phyloP scores from a whole-genome alignment of 2,888 invertebrate genomes.

The Chrysomela aeneicollis region DNA sequence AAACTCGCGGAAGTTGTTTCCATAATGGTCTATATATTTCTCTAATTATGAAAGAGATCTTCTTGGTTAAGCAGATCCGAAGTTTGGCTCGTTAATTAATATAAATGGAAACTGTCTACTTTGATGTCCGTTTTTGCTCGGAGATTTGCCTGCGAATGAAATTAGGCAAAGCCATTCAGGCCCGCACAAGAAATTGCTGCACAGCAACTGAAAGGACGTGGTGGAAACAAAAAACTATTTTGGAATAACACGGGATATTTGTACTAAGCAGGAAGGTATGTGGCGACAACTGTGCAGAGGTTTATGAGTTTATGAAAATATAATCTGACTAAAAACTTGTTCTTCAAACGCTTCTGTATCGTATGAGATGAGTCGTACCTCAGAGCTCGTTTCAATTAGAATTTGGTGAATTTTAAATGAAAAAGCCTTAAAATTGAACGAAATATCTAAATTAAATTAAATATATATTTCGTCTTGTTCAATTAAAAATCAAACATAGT shows the following conservation, averaged over 20 bases:
- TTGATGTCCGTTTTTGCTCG: slow-evolving; percentile 16
- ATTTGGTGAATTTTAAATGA: too few species aligned
- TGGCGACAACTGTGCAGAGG: too few species aligned
- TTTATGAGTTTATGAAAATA: too few species aligned
- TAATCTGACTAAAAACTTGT: too few species aligned
- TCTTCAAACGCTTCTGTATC: too few species aligned
- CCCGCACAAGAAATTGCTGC: background rate
- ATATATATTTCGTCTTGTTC: too few species aligned
- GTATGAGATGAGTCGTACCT: too few species aligned
- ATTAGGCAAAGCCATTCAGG: background rate
- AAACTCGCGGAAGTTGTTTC: background rate
- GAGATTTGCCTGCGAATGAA: background rate
- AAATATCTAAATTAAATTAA: too few species aligned
- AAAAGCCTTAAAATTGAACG: too few species aligned
- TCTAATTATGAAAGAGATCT: slow-evolving; percentile 19
- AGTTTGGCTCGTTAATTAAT: slow-evolving; percentile 30
- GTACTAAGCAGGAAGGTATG: background rate
- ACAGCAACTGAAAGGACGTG: background rate
- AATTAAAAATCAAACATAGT: too few species aligned
- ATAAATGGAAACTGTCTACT: slow-evolving; percentile 27
- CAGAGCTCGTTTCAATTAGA: too few species aligned
- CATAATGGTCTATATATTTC: slow-evolving; percentile 12
- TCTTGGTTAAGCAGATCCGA: slow-evolving; percentile 16
- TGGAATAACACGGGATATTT: background rate
- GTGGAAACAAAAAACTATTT: too few species aligned